Base-by-base conservation (phyloP, 2,888 invertebrate species). In the Nomada lathburiana region DNA sequence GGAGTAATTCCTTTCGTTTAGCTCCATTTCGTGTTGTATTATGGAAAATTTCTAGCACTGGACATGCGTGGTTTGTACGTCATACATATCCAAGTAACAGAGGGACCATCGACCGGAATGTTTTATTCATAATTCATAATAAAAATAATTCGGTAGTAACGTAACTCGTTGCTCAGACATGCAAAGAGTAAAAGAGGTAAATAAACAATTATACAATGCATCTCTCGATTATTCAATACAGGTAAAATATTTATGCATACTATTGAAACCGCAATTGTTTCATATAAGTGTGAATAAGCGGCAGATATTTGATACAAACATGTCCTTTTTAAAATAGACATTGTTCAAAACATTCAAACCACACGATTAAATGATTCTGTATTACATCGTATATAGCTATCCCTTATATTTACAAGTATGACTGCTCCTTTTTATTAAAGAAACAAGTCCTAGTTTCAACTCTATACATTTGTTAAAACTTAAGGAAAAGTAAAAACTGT, bases 121-220 rank as follows among this genome's bases (percentile, higher is more conserved):
- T 86, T 83, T 86, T 85, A 87, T 87, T 85, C 85, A 87, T 85
- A 72, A 62, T 74, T 60, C 60, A 3, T 36, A 71, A 76, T 23
- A 44, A 78, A 80, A 75, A 44, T 72, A 71, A 60, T 72, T 69
- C n/a, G 23, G 59, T 53, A 67, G 3, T 18, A 18, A 20, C 50
- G 11, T 26, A 47, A 9, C 9, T 5, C 63, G 20, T 42, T 11
- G 52, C 29, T 53, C 16, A 13, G 26, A 50, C 52, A 18, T 42
- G 4, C 16, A n/a, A 52, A 13, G 20, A 55, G 2, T 42, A 13
- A 16, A 23, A 55, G 4, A 1, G 10, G 9, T 16, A 1, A 36
- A 42, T n/a, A 13, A 52, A 29, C 23, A 10, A 1, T 11, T 20
- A 36, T 11, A 1, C 13, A 44, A 9, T 3, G 5, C 2, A 18